phyloP scores from a whole-genome alignment of 92 coral and sea anemone species.

The Palythoa caribaeorum region DNA sequence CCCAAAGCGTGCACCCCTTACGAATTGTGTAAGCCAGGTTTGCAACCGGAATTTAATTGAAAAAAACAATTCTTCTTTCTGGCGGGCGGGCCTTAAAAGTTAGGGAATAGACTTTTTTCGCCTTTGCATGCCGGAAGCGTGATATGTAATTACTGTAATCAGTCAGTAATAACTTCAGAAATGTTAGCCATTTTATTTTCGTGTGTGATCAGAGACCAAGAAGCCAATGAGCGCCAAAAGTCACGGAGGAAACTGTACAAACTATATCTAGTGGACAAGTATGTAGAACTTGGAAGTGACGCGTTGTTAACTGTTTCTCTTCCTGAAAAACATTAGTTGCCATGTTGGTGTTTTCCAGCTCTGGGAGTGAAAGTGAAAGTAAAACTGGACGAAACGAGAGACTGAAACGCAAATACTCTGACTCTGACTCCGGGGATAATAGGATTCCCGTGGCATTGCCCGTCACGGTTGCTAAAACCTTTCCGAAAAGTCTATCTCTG shows the following conservation, averaged over 20 bases:
- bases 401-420: background rate
- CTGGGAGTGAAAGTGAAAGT: background rate
- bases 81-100: too few relatives aligned
- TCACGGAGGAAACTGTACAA: slow-evolving; percentile 15
- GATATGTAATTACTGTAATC: too few relatives aligned
- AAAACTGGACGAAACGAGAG: slow-evolving; percentile 5
- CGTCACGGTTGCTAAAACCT: slow-evolving; percentile 14
- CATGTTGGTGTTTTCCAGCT: slow-evolving; percentile 23
- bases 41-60: background rate
- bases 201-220: slow-evolving; percentile 18
- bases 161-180: too few relatives aligned
- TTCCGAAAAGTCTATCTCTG: slow-evolving; percentile 29
- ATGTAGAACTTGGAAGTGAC: slow-evolving; percentile 11
- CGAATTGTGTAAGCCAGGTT: background rate
- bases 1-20: background rate
- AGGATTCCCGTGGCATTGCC: slow-evolving; percentile 15
- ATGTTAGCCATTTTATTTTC: background rate
- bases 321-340: slow-evolving; percentile 12
- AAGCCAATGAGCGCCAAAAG: slow-evolving; percentile 2
- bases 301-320: slow-evolving; percentile 10
- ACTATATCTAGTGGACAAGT: slow-evolving; percentile 25
- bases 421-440: slow-evolving; percentile 7
- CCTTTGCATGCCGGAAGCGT: too few relatives aligned
- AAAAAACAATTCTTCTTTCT: background rate
- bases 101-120: too few relatives aligned